Base-by-base conservation (phyloP, 2,797 vertebrate genomes). In the Acrossocheilus wenchowensis region DNA sequence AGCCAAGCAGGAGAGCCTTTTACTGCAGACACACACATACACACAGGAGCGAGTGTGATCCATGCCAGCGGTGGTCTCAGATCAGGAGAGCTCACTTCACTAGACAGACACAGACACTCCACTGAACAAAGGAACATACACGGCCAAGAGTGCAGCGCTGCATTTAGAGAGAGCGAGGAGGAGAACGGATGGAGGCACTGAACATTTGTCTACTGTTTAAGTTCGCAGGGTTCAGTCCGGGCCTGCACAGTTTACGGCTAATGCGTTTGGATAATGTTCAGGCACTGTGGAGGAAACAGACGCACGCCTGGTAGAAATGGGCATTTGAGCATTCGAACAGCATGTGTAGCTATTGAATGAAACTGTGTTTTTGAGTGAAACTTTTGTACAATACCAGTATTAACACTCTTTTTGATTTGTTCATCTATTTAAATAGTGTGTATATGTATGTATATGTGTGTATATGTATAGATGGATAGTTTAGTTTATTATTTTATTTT, bases 31-130 rank as follows among this genome's bases (percentile, higher is more conserved):
- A 23, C 45, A 84, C 60, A 78, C 72, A 74, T 11, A 77, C 34
- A 84, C 62, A 84, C 62, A 79, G 75, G n/a, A 79, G 66, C 41
- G 39, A 50, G 62, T 71, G 75, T 85, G 64, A 85, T 62, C 69
- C 41, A 54, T 89, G 88, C 88, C 88, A 89, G 83, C 82, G 50
- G 83, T 82, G 86, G 85, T 87, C 84, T 82, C 83, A 48, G 81
- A 84, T 80, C 74, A 88, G 84, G 84, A 90, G 87, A 79, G 86
- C 82, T 81, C 64, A 66, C 62, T 72, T 75, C 62, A 84, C 82
- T 45, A 83, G 79, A 72, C 86, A 78, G 84, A 73, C 71, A 45
- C 85, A 78, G 79, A 85, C 82, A 87, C 88, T 89, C 54, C 36
- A 86, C 26, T 41, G 82, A 89, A 90, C 86, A 90, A 86, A 87